These are phyloP conservation scores for Pristionchus mayeri DNA, from an alignment of 2,888 invertebrate species.

Conservation along the genomic window DNA sequence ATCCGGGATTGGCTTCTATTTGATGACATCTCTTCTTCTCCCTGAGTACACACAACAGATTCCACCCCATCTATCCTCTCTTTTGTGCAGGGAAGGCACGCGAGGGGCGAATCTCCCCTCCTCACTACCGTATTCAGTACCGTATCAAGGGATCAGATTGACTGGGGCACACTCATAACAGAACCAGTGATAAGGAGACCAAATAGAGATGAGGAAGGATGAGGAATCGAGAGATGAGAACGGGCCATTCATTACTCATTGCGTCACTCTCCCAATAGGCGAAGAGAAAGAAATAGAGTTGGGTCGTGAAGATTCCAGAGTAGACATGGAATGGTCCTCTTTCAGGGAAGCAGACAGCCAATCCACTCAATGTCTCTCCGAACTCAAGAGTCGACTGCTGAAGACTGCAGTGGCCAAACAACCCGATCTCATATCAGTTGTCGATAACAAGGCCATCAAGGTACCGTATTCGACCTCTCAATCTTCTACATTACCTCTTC, in stretches of 20 bases:
- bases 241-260: not conserved
- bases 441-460: slow-evolving; percentile 71
- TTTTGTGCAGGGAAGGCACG: slow-evolving; percentile 40
- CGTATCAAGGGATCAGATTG: not conserved
- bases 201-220: slow-evolving; percentile 30
- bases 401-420: slow-evolving; percentile 71
- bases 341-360: slow-evolving; percentile 58
- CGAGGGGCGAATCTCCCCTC: not conserved
- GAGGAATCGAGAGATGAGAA: slow-evolving; percentile 1
- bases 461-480: slow-evolving; percentile 51
- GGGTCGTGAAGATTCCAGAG: not conserved
- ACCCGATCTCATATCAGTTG: slow-evolving; percentile 67
- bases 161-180: slow-evolving; percentile 14
- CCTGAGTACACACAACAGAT: slow-evolving; percentile 24
- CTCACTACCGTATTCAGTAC: not conserved
- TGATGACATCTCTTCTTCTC: slow-evolving; percentile 12
- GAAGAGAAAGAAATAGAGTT: not conserved
- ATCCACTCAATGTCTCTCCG: slow-evolving; percentile 69
- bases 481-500: not conserved
- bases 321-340: not conserved
- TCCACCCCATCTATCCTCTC: slow-evolving; percentile 46
- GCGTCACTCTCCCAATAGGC: not conserved
- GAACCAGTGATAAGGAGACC: slow-evolving; percentile 32
- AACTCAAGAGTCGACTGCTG: slow-evolving; percentile 72
- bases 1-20: slow-evolving; percentile 27